Conservation (phyloP, 2,888 invertebrate genomes). For the Sinopyrophorus schimmeli region DNA sequence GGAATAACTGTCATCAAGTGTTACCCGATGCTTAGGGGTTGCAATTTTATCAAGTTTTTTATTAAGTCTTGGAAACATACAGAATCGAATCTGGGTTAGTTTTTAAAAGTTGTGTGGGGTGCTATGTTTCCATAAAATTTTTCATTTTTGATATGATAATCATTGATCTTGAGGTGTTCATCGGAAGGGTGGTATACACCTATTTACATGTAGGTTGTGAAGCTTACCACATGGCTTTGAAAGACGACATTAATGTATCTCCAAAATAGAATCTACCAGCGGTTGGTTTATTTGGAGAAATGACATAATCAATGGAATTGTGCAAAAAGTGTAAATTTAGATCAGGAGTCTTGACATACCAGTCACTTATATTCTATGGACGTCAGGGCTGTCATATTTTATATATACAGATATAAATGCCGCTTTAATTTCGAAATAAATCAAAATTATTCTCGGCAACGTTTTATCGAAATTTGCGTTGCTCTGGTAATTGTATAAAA, state of each 20-base stretch:
- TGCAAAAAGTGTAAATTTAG: constrained; percentile 26
- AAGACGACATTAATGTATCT: constrained; percentile 32
- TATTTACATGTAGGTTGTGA: constrained; percentile 25
- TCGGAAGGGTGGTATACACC: too few relatives aligned
- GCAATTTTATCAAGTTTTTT: too few relatives aligned
- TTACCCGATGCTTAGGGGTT: too few relatives aligned
- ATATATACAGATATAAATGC: constrained; percentile 1
- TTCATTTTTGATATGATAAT: too few relatives aligned
- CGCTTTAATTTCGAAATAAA: constrained; percentile 9
- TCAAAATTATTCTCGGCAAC: too few relatives aligned
- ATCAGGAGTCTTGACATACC: constrained; percentile 10
- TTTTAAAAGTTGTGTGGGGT: too few relatives aligned
- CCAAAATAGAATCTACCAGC: constrained; percentile 31
- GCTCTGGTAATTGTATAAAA: too few relatives aligned
- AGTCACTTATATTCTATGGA: constrained; percentile 5
- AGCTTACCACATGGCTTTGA: constrained; percentile 30
- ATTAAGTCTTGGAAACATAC: too few relatives aligned
- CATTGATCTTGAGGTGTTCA: constrained; percentile 23
- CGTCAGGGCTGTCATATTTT: constrained; percentile 8
- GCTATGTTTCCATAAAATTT: too few relatives aligned
- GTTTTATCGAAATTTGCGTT: too few relatives aligned
- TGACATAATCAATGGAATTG: constrained; percentile 31
- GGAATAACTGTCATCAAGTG: too few relatives aligned
- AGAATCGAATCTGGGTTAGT: too few relatives aligned
- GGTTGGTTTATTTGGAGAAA: constrained; percentile 24